Conservation (phyloP, 2,888 invertebrate genomes). For the Vannuccia rotundouncinata region DNA sequence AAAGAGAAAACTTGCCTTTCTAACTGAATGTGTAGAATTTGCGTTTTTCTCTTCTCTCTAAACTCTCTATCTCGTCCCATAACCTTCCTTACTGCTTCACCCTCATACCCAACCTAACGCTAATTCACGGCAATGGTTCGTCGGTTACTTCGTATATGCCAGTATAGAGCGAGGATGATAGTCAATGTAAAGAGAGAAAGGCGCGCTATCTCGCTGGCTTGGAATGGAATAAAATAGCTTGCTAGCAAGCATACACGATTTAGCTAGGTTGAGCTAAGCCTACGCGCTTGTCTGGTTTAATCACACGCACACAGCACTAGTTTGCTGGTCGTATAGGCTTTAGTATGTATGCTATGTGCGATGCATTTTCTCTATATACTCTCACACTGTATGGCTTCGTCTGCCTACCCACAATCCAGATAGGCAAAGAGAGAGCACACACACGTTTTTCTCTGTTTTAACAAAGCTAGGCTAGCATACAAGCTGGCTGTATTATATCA, state of each 20-base stretch:
- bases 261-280: constrained; percentile 17
- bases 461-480: background rate
- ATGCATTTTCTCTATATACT: background rate
- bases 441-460: background rate
- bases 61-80: too few relatives aligned
- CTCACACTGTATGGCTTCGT: constrained; percentile 15
- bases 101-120: background rate
- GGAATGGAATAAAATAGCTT: background rate
- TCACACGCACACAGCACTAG: constrained; percentile 26
- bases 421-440: background rate
- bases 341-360: background rate
- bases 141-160: background rate
- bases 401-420: background rate
- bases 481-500: background rate
- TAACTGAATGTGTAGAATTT: constrained; percentile 1
- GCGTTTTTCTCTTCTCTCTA: constrained; percentile 8
- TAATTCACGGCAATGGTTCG: background rate
- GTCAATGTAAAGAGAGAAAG: background rate
- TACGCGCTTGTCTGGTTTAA: constrained; percentile 26
- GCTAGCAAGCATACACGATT: constrained; percentile 14
- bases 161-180: background rate
- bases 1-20: background rate
- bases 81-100: too few relatives aligned
- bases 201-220: background rate
- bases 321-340: background rate